Evolutionary conservation across 2,888 invertebrate species (phyloP), one percentile per base, ranked within the genome.

Genomic region (Urechis unicinctus): DNA sequence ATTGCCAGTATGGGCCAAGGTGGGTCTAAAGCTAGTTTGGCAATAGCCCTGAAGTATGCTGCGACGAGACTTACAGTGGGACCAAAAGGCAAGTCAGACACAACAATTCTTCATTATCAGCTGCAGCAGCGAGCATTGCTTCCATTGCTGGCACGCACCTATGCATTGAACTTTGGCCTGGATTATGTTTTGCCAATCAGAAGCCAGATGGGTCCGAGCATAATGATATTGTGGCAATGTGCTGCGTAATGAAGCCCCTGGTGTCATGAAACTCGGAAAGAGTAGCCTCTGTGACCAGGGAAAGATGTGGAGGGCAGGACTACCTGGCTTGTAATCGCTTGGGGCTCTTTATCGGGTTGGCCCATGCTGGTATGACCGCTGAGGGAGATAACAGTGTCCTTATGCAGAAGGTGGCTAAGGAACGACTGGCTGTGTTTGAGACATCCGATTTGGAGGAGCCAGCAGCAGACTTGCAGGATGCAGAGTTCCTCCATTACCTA

Each of bases 401-500:
- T 26, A 66, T 65, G 63, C 67, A 67, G 59, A 67, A 67, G 55
- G 66, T 66, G 4, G 63, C 66, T 45, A 67, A 67, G 54, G 67
- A 68, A 41, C 53, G 57, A 22, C 54, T 67, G 49, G 53, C 59
- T 9, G 47, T 46, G 21, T 66, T 62, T 48, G 57, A 57, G 43
- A 36, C 46, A 13, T 30, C 50, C 29, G 28, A 45, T 3, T 42
- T 31, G 21, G 53, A 60, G 41, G 24, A 53, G 4, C 55, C 53
- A 1, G 25, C 45, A 2, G 55, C 55, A 9, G 50, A 61, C 43
- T 46, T 64, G 1, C 24, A 30, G 4, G 49, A 53, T 44, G 21
- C 24, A 6, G 24, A 56, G 13, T 64, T 55, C 48, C 59, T 64
- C 22, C 59, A 62, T 43, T 42, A 57, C 29, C 48, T 64, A 22